These are phyloP conservation scores for Brachystomella parvula DNA, from an alignment of 1,140 invertebrate species.

Conservation along the genomic window DNA sequence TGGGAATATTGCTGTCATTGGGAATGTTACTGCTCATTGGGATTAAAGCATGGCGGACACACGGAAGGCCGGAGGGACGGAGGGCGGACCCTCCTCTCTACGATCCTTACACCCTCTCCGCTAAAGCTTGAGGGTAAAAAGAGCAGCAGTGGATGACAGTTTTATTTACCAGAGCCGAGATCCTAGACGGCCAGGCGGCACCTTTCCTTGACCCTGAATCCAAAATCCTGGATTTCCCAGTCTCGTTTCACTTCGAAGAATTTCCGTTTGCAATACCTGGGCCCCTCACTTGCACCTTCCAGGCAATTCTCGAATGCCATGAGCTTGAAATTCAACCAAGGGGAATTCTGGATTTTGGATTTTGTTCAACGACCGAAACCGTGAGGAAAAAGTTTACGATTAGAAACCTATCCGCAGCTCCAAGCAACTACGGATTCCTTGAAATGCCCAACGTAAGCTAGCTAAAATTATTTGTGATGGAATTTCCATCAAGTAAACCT, in stretches of 20 bases:
- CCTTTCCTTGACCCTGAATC: constrained; percentile 13
- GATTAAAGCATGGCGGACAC: too few relatives aligned
- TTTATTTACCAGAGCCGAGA: neutral
- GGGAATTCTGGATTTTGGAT: constrained; percentile 17
- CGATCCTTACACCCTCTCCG: too few relatives aligned
- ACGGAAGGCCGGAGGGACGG: too few relatives aligned
- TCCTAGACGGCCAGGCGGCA: neutral
- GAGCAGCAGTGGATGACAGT: too few relatives aligned
- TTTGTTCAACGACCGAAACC: constrained; percentile 15
- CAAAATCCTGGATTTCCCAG: constrained; percentile 17
- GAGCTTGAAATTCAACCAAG: constrained; percentile 6
- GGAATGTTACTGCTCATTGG: too few relatives aligned
- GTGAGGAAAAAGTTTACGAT: constrained; percentile 7
- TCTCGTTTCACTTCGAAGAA: constrained; percentile 11
- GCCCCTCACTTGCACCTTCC: constrained; percentile 15
- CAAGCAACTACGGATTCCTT: constrained; percentile 13
- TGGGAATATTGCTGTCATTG: too few relatives aligned
- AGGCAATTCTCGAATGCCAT: neutral
- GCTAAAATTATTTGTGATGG: neutral
- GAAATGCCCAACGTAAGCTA: constrained; percentile 17
- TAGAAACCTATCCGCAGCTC: neutral
- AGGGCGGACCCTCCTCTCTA: too few relatives aligned
- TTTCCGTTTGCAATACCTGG: constrained; percentile 7
- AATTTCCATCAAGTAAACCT: neutral
- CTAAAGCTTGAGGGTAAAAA: too few relatives aligned